A percentile compares a stretch with the other conserved stretches of the same genome.
phyloP scores from a whole-genome alignment of 1,140 invertebrate species.

The Papilio glaucus region DNA sequence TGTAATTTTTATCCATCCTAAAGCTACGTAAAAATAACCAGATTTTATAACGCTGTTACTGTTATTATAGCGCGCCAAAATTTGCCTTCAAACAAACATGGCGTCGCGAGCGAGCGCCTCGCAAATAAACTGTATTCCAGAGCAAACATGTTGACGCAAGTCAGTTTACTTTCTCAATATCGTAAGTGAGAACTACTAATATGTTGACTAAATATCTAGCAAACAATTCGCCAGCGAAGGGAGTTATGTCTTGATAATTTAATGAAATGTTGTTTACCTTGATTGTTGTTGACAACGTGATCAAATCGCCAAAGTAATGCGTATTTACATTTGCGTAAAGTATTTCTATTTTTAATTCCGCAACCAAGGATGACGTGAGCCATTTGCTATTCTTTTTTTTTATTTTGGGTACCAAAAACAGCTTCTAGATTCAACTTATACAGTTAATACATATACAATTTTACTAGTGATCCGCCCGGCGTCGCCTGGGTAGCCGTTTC shows the following conservation, averaged over 20 bases:
- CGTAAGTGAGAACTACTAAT: conserved; percentile 21
- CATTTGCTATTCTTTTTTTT: no score
- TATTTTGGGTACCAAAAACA: no score
- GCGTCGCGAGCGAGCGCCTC: background rate
- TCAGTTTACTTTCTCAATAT: conserved; percentile 17
- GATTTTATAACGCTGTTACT: conserved; percentile 11
- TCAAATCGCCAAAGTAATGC: background rate
- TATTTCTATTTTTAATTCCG: background rate
- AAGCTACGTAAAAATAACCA: conserved; percentile 15
- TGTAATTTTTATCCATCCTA: background rate
- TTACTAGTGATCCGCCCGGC: no score
- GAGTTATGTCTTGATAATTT: conserved; percentile 8
- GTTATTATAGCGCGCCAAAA: conserved; percentile 11
- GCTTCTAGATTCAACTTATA: no score
- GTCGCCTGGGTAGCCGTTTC: no score
- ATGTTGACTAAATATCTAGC: conserved; percentile 13
- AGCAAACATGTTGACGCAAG: conserved; percentile 10
- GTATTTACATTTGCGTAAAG: background rate
- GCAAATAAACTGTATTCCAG: conserved; percentile 13
- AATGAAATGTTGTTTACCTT: conserved; percentile 22
- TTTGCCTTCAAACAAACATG: conserved; percentile 15
- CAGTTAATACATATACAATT: no score
- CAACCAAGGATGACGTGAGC: background rate
- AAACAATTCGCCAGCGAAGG: background rate
- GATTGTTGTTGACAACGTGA: background rate